These are phyloP conservation scores for Oophaga pumilio DNA, from an alignment of 2,113 vertebrate genomes.

Conservation along the genomic window DNA sequence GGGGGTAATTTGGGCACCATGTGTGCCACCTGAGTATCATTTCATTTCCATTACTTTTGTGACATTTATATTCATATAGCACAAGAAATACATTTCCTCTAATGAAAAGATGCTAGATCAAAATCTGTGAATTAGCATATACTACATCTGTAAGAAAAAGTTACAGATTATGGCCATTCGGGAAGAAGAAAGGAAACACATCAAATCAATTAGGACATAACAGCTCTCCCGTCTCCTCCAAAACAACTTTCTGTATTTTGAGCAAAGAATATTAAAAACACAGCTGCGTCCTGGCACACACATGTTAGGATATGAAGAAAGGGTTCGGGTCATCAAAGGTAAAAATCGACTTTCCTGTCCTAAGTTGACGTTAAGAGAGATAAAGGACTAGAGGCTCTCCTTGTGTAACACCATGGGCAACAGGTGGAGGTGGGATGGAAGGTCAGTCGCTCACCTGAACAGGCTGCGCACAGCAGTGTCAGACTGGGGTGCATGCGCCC, in stretches of 20 bases:
- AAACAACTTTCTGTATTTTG: not conserved
- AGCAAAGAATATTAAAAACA: constrained; percentile 24
- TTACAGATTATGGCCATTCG: not conserved
- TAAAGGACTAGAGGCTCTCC: too few species aligned
- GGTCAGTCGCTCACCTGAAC: too few species aligned
- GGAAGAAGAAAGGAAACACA: constrained; percentile 42
- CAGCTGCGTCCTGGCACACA: constrained; percentile 34
- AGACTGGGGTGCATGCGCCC: too few species aligned
- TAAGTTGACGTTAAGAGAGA: constrained; percentile 22
- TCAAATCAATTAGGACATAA: constrained; percentile 24
- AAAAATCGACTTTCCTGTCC: constrained; percentile 16
- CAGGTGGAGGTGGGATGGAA: too few species aligned
- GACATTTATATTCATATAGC: not conserved
- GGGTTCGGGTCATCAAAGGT: constrained; percentile 40
- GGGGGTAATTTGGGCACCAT: not conserved
- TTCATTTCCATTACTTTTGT: not conserved
- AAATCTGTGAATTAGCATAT: not conserved
- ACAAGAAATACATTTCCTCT: not conserved
- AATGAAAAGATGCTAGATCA: not conserved
- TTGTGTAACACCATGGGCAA: too few species aligned
- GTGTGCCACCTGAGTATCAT: not conserved
- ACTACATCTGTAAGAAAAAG: not conserved
- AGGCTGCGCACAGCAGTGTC: too few species aligned
- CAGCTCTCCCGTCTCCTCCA: not conserved
- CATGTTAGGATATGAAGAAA: constrained; percentile 8